Conservation (phyloP, 2,888 invertebrate species). For the Machimus atricapillus region DNA sequence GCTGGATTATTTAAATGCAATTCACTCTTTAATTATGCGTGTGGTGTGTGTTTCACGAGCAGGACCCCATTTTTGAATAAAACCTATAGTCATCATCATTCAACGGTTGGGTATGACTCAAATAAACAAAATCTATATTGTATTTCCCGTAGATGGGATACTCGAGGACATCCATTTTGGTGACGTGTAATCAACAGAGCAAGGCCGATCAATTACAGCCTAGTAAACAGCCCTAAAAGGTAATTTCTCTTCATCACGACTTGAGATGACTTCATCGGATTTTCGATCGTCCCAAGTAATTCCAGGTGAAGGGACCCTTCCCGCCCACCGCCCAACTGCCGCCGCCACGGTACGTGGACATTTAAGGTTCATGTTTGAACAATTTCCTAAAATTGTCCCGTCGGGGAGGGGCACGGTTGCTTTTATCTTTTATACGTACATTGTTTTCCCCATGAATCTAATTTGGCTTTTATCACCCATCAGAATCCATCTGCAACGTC, state of each 20-base stretch:
- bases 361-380: not conserved
- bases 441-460: constrained; percentile 15
- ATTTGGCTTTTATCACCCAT: constrained; percentile 23
- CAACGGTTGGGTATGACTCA: not conserved
- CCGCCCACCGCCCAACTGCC: not conserved
- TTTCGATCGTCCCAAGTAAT: not conserved
- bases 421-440: not conserved
- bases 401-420: not conserved
- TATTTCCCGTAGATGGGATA: not conserved
- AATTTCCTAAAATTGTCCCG: not conserved
- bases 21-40: not conserved
- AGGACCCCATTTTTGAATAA: not conserved
- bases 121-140: not conserved
- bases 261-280: not conserved
- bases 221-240: not conserved
- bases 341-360: not conserved
- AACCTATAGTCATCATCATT: not conserved
- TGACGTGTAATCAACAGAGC: not conserved
- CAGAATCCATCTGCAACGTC: not conserved
- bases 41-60: not conserved
- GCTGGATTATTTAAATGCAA: no score
- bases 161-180: not conserved
- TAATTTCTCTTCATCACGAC: not conserved
- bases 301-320: not conserved
- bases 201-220: not conserved